Conservation (phyloP, 2,113 vertebrate genomes). For the Chaenocephalus aceratus region DNA sequence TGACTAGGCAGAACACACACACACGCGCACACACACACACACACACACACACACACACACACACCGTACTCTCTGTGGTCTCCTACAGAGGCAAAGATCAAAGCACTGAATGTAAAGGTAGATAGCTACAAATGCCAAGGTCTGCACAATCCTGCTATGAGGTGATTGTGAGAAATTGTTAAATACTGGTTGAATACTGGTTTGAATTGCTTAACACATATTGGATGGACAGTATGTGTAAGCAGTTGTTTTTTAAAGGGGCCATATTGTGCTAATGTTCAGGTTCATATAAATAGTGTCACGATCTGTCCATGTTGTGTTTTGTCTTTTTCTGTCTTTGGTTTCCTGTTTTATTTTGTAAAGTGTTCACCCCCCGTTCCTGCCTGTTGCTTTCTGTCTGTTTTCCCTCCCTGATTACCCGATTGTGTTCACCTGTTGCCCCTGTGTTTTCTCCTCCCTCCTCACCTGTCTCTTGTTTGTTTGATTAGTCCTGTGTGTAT, state of each 20-base stretch:
- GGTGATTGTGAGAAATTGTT: background rate
- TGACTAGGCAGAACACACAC: slow-evolving; percentile 3
- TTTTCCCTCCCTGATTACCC: no score
- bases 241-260: background rate
- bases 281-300: no score
- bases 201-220: background rate
- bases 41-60: background rate
- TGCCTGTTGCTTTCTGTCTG: no score
- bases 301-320: no score
- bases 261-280: no score
- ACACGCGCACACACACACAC: background rate
- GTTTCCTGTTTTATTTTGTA: no score
- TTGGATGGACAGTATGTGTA: background rate
- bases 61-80: background rate
- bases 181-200: background rate
- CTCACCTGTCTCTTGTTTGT: no score
- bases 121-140: slow-evolving; percentile 2
- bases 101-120: slow-evolving; percentile 20
- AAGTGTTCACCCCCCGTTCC: no score
- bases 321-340: no score
- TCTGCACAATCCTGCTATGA: slow-evolving; percentile 10
- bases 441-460: no score
- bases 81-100: slow-evolving; percentile 20
- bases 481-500: no score
- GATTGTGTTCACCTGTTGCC: no score